Evolutionary conservation across 2,888 invertebrate species (phyloP).

Genomic region (Sympetrum striolatum): DNA sequence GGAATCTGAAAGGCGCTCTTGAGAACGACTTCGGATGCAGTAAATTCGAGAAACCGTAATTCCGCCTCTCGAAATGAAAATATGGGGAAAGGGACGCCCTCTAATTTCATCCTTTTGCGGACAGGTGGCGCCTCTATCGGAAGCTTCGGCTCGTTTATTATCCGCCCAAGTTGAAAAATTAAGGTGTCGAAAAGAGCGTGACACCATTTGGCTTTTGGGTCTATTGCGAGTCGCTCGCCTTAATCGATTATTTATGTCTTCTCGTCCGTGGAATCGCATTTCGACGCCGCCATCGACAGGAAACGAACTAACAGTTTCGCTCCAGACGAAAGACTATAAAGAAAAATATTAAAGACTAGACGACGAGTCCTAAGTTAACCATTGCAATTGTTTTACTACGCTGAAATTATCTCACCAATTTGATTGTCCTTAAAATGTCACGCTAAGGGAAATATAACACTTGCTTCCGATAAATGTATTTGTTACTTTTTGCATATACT

Average conservation of each 20-base stretch:
- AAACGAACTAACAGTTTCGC: no score
- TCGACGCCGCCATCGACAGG: no score
- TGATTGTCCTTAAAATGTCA: no score
- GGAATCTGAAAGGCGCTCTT: not conserved
- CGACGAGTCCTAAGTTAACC: no score
- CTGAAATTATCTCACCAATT: no score
- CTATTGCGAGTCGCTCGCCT: not conserved
- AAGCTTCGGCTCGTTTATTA: not conserved
- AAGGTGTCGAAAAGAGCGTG: not conserved
- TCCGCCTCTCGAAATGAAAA: not conserved
- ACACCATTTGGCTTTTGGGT: not conserved
- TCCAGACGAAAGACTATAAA: no score
- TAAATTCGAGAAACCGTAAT: not conserved
- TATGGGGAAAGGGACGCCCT: not conserved
- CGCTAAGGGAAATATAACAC: no score
- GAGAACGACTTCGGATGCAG: not conserved
- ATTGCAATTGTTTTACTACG: no score
- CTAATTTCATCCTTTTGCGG: not conserved
- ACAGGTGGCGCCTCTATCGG: not conserved
- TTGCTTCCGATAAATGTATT: no score
- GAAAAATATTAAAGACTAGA: no score
- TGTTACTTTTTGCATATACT: no score
- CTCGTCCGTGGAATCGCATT: not conserved
- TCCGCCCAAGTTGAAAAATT: not conserved
- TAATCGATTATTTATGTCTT: not conserved